phyloP scores from a whole-genome alignment of 2,113 vertebrate species.

The Hemibagrus wyckioides region DNA sequence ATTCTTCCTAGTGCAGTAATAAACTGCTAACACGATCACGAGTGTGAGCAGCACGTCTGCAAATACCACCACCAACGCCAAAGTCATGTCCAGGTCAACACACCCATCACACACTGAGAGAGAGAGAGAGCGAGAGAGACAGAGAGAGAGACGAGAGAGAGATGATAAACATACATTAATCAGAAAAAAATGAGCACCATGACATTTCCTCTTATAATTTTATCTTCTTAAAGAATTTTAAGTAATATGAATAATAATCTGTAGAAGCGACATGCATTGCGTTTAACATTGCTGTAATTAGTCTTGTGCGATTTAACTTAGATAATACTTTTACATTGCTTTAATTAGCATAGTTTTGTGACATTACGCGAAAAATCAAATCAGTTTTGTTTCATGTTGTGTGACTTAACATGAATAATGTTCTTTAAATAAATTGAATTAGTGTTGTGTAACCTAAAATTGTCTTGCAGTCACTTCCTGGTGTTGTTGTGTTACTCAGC shows the following conservation, averaged over 20 bases:
- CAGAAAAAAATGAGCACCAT: neutral
- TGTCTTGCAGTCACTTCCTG: too few species aligned
- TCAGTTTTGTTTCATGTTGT: neutral
- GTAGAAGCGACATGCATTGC: too few species aligned
- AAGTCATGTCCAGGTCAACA: neutral
- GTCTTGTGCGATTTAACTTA: neutral
- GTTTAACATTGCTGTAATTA: neutral
- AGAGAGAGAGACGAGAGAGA: neutral
- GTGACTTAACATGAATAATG: neutral
- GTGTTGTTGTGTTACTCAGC: neutral
- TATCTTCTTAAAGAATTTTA: too few species aligned
- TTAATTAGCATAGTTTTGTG: neutral
- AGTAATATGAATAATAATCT: too few species aligned
- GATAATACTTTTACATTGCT: neutral
- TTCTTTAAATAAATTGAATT: neutral
- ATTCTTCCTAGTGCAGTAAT: conserved; percentile 53
- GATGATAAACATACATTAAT: neutral
- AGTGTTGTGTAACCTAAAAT: neutral
- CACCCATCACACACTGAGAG: conserved; percentile 65
- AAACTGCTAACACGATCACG: conserved; percentile 54
- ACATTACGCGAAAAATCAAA: neutral
- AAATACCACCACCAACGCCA: rapidly evolving
- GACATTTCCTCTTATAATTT: neutral
- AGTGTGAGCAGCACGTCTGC: conserved; percentile 58
- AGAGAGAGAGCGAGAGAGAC: rapidly evolving